Evolutionary conservation across 2,113 vertebrate species (phyloP).

Genomic region (Nymphicus hollandicus): DNA sequence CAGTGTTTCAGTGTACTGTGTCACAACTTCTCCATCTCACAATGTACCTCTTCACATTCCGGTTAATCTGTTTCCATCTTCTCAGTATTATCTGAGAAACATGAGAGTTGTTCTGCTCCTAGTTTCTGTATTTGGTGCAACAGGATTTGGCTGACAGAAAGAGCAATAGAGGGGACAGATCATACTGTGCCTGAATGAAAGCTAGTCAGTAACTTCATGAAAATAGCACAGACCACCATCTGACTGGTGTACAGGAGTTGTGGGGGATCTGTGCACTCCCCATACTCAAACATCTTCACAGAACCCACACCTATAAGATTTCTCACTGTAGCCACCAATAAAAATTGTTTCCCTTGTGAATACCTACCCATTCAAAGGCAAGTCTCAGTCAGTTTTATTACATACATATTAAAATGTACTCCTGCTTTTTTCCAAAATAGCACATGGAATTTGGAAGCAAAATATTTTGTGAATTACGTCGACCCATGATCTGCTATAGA

Average conservation of each 20-base stretch:
- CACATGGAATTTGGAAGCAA: not conserved
- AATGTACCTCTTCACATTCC: not conserved
- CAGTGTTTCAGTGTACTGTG: not conserved
- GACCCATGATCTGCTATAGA: not conserved
- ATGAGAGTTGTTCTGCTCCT: not conserved
- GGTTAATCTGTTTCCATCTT: not conserved
- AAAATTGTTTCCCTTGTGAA: not conserved
- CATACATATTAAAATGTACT: not conserved
- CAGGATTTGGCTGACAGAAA: not conserved
- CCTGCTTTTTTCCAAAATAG: not conserved
- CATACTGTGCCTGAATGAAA: not conserved
- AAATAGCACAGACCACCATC: not conserved
- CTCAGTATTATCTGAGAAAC: not conserved
- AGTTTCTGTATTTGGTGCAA: not conserved
- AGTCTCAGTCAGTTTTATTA: not conserved
- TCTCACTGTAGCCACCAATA: not conserved
- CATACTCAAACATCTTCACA: not conserved
- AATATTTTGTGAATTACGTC: constrained; percentile 16
- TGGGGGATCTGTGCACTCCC: not conserved
- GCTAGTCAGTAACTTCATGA: not conserved
- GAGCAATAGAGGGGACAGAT: not conserved
- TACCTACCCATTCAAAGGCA: not conserved
- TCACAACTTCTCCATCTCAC: not conserved
- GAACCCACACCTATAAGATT: not conserved
- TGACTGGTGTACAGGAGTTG: not conserved